A percentile compares a stretch with the other conserved stretches of the same genome.
Conservation (phyloP, 2,888 invertebrate genomes). For the Hypomecis atomaria region DNA sequence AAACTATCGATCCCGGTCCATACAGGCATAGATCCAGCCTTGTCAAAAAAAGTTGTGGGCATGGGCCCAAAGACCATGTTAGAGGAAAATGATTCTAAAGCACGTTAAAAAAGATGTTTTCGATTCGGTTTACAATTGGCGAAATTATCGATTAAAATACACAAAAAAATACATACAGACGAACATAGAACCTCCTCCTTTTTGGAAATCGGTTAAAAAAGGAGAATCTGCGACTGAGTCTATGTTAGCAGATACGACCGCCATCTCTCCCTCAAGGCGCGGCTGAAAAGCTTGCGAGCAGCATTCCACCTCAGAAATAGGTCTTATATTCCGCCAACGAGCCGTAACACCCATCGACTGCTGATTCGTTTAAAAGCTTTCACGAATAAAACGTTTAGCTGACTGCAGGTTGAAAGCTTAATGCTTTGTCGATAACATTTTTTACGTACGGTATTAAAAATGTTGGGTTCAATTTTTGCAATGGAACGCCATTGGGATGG, state of each 20-base stretch:
- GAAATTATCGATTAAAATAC: too few relatives aligned
- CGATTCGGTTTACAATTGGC: too few relatives aligned
- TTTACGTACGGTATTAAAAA: constrained; percentile 35
- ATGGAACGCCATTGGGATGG: constrained; percentile 5
- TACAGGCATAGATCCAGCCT: too few relatives aligned
- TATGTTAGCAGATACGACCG: constrained; percentile 2
- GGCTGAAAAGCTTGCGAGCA: constrained; percentile 34
- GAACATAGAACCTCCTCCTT: too few relatives aligned
- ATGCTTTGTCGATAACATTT: constrained; percentile 35
- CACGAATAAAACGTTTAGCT: constrained; percentile 47
- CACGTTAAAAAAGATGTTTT: too few relatives aligned
- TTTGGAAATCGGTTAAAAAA: too few relatives aligned
- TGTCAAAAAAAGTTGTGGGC: too few relatives aligned
- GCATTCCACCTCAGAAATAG: constrained; percentile 50
- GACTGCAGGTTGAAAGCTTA: constrained; percentile 36
- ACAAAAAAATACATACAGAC: too few relatives aligned
- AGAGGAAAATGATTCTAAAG: too few relatives aligned
- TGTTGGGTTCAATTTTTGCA: constrained; percentile 40
- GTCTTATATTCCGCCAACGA: constrained; percentile 48
- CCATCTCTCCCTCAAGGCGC: constrained; percentile 12
- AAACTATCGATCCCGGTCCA: neutral
- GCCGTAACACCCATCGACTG: constrained; percentile 51
- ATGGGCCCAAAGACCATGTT: too few relatives aligned
- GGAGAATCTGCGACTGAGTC: too few relatives aligned
- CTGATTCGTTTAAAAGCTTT: constrained; percentile 59